Conservation (phyloP, 2,888 invertebrate species). For the Heliconius erato region DNA sequence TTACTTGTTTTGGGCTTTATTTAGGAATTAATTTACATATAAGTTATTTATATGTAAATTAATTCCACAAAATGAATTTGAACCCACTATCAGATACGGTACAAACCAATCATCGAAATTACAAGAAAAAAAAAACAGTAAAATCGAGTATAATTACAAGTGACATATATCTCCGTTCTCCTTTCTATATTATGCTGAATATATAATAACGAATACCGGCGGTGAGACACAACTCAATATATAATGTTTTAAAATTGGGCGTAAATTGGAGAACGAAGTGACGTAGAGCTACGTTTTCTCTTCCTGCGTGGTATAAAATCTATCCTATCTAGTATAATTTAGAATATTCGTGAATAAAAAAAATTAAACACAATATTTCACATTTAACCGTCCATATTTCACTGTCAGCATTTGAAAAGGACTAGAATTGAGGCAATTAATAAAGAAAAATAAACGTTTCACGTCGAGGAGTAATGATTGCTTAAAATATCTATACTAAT, state of each 20-base stretch:
- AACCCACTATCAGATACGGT: too few species aligned
- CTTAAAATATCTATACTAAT: neutral
- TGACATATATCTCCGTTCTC: neutral
- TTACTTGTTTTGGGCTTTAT: neutral
- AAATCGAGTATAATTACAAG: neutral
- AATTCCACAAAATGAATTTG: too few species aligned
- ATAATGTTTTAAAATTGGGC: too few species aligned
- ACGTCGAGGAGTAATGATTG: neutral
- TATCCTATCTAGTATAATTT: neutral
- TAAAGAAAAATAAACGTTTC: conserved; percentile 23
- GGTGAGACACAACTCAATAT: too few species aligned
- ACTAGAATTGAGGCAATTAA: conserved; percentile 28
- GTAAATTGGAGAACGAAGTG: neutral
- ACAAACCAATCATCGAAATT: too few species aligned
- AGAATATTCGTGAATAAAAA: neutral
- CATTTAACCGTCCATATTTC: conserved; percentile 6
- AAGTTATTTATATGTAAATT: too few species aligned
- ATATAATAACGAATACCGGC: too few species aligned
- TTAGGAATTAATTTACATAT: too few species aligned
- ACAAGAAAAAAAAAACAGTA: too few species aligned
- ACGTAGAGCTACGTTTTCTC: neutral
- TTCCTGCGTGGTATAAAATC: neutral
- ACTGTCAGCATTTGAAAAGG: conserved; percentile 20
- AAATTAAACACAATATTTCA: conserved; percentile 10
- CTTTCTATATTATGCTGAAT: too few species aligned